Evolutionary conservation across 1,140 invertebrate species (phyloP).

Genomic region (Conus betulinus): DNA sequence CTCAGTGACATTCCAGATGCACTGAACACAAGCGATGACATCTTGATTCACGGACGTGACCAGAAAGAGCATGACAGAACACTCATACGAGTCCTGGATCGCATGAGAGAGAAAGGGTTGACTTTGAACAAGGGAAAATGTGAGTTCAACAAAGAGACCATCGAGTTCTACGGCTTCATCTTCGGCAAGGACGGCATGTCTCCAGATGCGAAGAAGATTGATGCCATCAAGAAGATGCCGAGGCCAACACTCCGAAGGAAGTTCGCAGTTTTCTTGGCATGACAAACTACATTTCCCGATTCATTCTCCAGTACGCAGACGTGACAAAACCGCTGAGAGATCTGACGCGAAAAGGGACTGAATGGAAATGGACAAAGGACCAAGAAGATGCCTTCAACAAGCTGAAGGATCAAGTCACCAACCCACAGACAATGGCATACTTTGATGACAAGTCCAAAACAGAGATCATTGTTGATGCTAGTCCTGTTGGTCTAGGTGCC

Average conservation of each 20-base stretch:
- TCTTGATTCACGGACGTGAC: no score
- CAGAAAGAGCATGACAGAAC: no score
- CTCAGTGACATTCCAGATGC: no score
- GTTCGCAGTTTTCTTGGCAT: conserved; percentile 6
- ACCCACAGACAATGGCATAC: background rate
- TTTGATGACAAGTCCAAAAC: background rate
- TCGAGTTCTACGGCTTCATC: no score
- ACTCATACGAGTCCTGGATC: no score
- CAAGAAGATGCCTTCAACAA: background rate
- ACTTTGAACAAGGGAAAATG: no score
- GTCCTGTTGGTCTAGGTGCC: background rate
- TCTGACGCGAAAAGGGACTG: background rate
- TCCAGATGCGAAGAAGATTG: background rate
- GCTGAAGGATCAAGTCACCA: background rate
- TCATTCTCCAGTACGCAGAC: background rate
- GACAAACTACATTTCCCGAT: conserved; percentile 2
- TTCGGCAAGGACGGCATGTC: background rate
- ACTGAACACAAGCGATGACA: no score
- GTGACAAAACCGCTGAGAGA: background rate
- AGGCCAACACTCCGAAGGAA: background rate
- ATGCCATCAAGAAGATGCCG: background rate
- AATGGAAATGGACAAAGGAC: background rate
- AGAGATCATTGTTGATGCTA: conserved; percentile 9
- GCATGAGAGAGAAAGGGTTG: no score
- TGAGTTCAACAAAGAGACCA: no score